phyloP scores from a whole-genome alignment of 23 tunicate species.

The Styela clava region DNA sequence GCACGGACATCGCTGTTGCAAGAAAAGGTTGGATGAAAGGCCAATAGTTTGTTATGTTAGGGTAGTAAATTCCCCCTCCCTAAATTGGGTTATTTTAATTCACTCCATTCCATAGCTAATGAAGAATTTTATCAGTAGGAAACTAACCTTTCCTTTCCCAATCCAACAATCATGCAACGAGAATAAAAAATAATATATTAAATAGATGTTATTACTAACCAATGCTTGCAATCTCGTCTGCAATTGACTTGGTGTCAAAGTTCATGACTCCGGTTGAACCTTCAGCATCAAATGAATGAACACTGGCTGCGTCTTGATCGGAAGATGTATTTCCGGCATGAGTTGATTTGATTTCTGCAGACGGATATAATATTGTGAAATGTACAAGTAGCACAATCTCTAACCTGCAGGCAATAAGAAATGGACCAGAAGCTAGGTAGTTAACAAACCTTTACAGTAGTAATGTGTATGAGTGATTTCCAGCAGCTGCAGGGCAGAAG shows the following conservation, averaged over 20 bases:
- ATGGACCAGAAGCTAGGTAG: neutral
- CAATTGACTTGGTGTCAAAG: slow-evolving; percentile 34
- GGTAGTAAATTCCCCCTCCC: too few species aligned
- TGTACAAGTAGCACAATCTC: too few species aligned
- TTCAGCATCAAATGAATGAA: slow-evolving; percentile 5
- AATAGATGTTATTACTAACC: slow-evolving; percentile 36
- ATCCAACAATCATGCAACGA: too few species aligned
- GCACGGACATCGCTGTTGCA: too few species aligned
- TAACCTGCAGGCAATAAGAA: neutral
- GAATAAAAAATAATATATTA: too few species aligned
- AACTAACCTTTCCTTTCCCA: too few species aligned
- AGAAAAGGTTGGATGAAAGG: too few species aligned
- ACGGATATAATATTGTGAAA: too few species aligned
- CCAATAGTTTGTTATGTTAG: too few species aligned
- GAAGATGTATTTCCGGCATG: neutral
- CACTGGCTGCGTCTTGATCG: neutral
- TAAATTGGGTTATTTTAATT: too few species aligned
- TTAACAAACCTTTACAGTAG: slow-evolving; percentile 68
- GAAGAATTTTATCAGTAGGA: too few species aligned
- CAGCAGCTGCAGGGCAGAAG: slow-evolving; percentile 71
- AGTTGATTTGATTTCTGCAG: neutral
- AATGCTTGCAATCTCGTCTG: slow-evolving; percentile 33
- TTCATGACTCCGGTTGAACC: slow-evolving; percentile 12
- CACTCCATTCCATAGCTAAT: too few species aligned
- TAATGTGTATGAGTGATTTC: slow-evolving; percentile 98